Evolutionary conservation across 2,888 invertebrate species (phyloP), one percentile per base, ranked within the genome.

Genomic region (Dilophus febrilis): DNA sequence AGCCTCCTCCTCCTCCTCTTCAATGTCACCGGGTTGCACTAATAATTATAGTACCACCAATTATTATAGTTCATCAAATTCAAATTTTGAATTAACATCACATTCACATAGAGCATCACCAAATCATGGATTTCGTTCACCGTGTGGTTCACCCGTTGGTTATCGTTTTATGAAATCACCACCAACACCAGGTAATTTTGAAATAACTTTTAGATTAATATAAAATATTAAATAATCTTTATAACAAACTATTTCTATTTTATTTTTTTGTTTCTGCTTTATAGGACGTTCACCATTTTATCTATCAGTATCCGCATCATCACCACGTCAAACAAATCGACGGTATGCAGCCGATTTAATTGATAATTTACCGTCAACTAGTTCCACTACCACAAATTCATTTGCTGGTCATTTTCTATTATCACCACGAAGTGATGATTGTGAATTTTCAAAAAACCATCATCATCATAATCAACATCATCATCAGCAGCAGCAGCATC

Each of bases 81-180:
- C 42, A 22, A 42, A 42, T n/a, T 46, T 42, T 38, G 48, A 48
- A 34, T 50, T 54, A 4, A 49, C 49, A 43, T 44, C 49, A 30
- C 47, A 47, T 42, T 44, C 48, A 12, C 50, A 50, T 46, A 46
- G 49, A 37, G 47, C 51, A 37, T 49, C 51, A 12, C 49, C 52
- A 47, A 51, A 50, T 50, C 51, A 64, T 51, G 51, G 53, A 48
- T 67, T 58, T 45, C 55, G 58, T 28, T 62, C 64, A 17, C 61
- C 63, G 10, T 61, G 61, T 45, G 60, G 61, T 5, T 63, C 62
- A 28, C 62, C 62, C 3, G 44, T 49, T 13, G 45, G 46, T 1
- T 44, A 42, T 37, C 41, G 43, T 29, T 38, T 45, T 11, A 41
- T 49, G 33, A 45, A 42, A 19, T 47, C 49, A n/a, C 49, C 48